Evolutionary conservation across 1,140 invertebrate genomes (phyloP), one percentile per base, ranked within the genome.

Genomic region (Steinernema khuongi): DNA sequence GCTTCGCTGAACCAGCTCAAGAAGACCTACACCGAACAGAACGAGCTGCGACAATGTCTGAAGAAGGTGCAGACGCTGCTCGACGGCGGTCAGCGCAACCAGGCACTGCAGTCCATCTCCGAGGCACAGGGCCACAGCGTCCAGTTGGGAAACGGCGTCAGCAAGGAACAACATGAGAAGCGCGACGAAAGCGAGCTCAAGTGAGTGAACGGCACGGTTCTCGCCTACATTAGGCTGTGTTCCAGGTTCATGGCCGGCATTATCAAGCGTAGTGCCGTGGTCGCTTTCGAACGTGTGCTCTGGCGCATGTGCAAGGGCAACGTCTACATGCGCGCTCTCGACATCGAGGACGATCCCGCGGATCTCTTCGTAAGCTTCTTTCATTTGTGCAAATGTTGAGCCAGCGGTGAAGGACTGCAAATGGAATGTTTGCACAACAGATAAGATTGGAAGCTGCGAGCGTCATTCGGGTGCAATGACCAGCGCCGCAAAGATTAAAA

Each of bases 231-330:
- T 66, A 32, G 18, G 11, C 14, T 18, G 0, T 66, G 11, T 1
- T 72, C 68, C 26, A 83, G 77, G 14, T 80, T 85, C 66, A 44
- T 85, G 1, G 79, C 80, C 1, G 83, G 83, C 44, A 77, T 81
- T 11, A 80, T 84, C 11, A 33, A 68, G 2, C 29, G 69, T 1
- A 73, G 75, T 43, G 72, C 76, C 30, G 69, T 75, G 22, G 33
- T 75, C 4, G 67, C 83, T 11, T 84, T 85, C 68, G 84, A 85
- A 44, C 70, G 75, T n/a, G 73, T 85, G 26, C 70, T 84, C 1
- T 84, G 83, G 83, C 75, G 83, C 28, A 77, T 84, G 30, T 83
- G 77, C 60, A 81, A 78, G 18, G 81, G 80, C 26, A 84, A 83
- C 43, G 81, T 83, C 30, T 84, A 78, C 67, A 50, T 81, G 29